phyloP scores from a whole-genome alignment of 2,888 invertebrate genomes.

The Pardosa pseudoannulata region DNA sequence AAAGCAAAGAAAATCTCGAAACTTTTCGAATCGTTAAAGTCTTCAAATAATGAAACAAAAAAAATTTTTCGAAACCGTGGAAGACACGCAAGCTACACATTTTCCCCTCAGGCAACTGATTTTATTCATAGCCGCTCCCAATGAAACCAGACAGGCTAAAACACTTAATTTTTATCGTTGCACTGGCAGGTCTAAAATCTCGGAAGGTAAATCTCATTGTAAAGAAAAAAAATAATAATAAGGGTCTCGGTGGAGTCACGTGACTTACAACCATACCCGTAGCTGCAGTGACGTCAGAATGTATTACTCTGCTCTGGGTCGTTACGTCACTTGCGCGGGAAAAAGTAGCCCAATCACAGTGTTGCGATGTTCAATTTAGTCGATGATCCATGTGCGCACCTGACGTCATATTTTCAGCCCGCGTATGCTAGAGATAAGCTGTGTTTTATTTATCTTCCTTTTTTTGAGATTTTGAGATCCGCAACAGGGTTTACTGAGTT shows the following conservation, averaged over 20 bases:
- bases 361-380: neutral
- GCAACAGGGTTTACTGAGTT: no score
- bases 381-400: constrained; percentile 1
- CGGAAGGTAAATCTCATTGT: constrained; percentile 38
- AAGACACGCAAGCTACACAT: no score
- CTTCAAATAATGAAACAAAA: no score
- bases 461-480: no score
- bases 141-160: no score
- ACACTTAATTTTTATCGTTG: no score
- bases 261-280: constrained; percentile 43
- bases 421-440: neutral
- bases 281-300: constrained; percentile 53
- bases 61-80: no score
- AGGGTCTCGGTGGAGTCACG: constrained; percentile 36
- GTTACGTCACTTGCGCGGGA: constrained; percentile 58
- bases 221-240: constrained; percentile 23
- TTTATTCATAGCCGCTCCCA: no score
- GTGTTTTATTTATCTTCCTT: neutral
- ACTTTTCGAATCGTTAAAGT: no score
- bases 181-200: neutral
- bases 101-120: no score
- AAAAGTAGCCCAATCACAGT: constrained; percentile 36
- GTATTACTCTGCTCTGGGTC: constrained; percentile 19
- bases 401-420: constrained; percentile 18
- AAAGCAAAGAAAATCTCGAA: no score